These are phyloP conservation scores for Enteromius afrohamiltoni DNA, from an alignment of 2,797 vertebrate species.

Conservation along the genomic window DNA sequence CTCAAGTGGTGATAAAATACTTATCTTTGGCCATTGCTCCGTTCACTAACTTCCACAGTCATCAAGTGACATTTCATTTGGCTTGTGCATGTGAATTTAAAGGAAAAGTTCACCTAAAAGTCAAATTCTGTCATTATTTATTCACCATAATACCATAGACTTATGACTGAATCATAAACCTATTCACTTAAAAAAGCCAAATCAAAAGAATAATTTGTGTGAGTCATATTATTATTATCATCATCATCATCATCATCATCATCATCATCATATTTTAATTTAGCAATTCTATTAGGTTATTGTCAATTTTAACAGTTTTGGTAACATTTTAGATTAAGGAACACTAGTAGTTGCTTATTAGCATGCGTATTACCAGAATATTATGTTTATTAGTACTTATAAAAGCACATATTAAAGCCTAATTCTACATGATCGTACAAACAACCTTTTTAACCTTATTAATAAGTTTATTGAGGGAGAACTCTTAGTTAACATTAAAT, in stretches of 20 bases:
- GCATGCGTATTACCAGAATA: neutral
- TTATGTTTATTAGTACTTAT: neutral
- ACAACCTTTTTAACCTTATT: neutral
- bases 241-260: no score
- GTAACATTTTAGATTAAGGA: neutral
- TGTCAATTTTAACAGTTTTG: neutral
- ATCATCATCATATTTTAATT: no score
- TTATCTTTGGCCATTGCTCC: neutral
- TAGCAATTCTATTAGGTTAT: neutral
- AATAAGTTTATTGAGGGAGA: neutral
- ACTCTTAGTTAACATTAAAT: neutral
- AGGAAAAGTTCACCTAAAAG: no score
- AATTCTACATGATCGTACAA: neutral
- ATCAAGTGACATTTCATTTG: conserved; percentile 13
- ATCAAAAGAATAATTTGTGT: neutral
- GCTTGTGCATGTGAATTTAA: neutral
- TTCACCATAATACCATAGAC: neutral
- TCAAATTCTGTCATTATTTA: neutral
- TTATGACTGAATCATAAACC: neutral
- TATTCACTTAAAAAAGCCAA: neutral
- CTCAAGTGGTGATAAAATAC: neutral
- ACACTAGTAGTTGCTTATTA: neutral
- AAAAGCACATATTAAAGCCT: neutral
- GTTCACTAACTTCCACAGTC: neutral
- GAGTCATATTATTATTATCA: neutral